Evolutionary conservation across 1,140 invertebrate species (phyloP), one percentile per base, ranked within the genome.

Genomic region (Arion vulgaris): DNA sequence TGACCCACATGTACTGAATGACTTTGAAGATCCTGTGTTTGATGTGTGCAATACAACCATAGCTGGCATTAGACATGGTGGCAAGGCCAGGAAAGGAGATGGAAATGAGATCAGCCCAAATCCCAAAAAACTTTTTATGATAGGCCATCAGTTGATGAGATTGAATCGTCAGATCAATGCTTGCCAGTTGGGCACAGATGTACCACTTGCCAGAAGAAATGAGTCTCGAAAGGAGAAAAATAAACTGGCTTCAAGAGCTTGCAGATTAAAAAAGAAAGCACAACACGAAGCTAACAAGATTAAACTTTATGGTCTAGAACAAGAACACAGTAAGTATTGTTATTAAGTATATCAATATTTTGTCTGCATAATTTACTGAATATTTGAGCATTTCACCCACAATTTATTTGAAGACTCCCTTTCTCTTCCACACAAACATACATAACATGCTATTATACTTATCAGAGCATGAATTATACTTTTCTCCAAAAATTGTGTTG

Each of bases 221-320:
- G 98, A 97, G 91, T 97, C 97, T 13, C 94, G 97, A 36, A 98
- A 98, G 92, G 98, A 99, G 92, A 99, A 99, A 90, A 99, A 99
- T 91, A 99, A 99, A 93, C 93, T 99, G 38, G 98, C 98, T 11
- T 99, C 98, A 0, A 95, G 98, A 78, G 98, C 97, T 45, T 99
- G 98, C 92, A 94, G 98, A 38, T 76, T 93, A 34, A 93, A 93
- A 86, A 93, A 93, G 85, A 93, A 93, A 51, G 92, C 92, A 0
- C 92, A 93, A 80, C 92, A 93, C 84, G 92, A 93, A 82, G 92
- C 92, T 4, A 92, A 93, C 84, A 93, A 93, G 85, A 77, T 99
- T 51, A 99, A 99, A 93, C 93, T 99, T 2, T 96, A 95, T 92
- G 98, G 98, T 39, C 93, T 99, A 73, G 96, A 98, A 93, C 94